phyloP scores from a whole-genome alignment of 2,797 vertebrate species.

The Orestias chungarensis region DNA sequence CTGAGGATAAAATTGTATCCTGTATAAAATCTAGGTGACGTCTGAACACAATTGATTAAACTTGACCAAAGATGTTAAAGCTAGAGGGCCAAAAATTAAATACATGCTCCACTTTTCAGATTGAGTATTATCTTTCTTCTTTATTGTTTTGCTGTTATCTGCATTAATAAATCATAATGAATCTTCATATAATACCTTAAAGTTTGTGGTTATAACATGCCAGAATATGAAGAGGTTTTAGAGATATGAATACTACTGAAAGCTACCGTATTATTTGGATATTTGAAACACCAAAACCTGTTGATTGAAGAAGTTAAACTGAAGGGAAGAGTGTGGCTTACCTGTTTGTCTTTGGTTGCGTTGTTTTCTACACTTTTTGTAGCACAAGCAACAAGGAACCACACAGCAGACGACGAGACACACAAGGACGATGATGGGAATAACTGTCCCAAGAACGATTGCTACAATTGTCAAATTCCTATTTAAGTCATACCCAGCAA shows the following conservation, averaged over 20 bases:
- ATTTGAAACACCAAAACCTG: neutral
- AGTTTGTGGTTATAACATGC: neutral
- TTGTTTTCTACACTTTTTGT: constrained; percentile 40
- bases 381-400: constrained; percentile 49
- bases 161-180: neutral
- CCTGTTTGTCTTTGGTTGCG: neutral
- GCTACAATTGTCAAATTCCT: too few relatives aligned
- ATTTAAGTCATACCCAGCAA: too few relatives aligned
- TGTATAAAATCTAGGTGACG: neutral
- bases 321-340: constrained; percentile 6
- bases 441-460: neutral
- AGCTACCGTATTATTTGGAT: neutral
- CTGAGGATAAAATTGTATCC: neutral
- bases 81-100: neutral
- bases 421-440: constrained; percentile 25
- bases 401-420: constrained; percentile 46
- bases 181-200: neutral
- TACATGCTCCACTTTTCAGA: neutral
- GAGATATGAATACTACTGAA: neutral
- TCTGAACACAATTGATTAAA: neutral
- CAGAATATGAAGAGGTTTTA: neutral
- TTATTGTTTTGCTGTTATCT: neutral
- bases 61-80: neutral
- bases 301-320: neutral
- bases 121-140: neutral